Conservation (phyloP, 2,113 vertebrate genomes). For the Melanerpes formicivorus region DNA sequence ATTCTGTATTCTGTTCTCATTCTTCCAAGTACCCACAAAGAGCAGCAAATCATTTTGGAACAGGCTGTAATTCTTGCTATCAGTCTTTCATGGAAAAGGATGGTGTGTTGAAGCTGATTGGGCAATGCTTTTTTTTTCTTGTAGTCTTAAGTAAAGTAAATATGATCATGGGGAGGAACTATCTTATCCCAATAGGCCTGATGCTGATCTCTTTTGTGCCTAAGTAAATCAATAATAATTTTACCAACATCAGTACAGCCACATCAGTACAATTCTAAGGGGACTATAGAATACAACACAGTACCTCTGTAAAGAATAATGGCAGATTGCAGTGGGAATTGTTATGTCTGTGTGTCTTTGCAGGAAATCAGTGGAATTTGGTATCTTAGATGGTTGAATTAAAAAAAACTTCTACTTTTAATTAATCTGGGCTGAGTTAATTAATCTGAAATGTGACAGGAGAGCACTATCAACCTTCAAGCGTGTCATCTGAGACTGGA, state of each 20-base stretch:
- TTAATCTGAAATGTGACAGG: not conserved
- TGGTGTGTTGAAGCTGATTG: not conserved
- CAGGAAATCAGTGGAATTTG: conserved; percentile 43
- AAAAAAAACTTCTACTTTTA: conserved; percentile 29
- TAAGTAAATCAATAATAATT: conserved; percentile 50
- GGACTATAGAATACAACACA: conserved; percentile 6
- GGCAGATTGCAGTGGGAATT: conserved; percentile 51
- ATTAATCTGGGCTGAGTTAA: conserved; percentile 34
- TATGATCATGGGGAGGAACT: not conserved
- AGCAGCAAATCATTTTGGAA: not conserved
- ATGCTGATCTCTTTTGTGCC: not conserved
- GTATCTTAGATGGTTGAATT: conserved; percentile 38
- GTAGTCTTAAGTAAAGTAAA: conserved; percentile 36
- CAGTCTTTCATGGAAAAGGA: not conserved
- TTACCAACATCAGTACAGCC: conserved; percentile 1
- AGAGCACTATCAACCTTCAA: conserved; percentile 23
- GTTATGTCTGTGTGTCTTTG: conserved; percentile 41
- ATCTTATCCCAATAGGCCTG: not conserved
- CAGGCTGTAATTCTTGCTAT: not conserved
- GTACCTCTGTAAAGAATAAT: conserved; percentile 37
- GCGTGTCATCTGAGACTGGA: not conserved
- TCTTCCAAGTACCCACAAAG: not conserved
- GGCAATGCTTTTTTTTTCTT: not conserved
- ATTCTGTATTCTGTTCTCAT: not conserved
- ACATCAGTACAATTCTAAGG: conserved; percentile 15